A percentile compares a stretch with the other conserved stretches of the same genome.
These are phyloP conservation scores for Philaethria dido DNA, from an alignment of 2,888 invertebrate genomes.

Conservation along the genomic window DNA sequence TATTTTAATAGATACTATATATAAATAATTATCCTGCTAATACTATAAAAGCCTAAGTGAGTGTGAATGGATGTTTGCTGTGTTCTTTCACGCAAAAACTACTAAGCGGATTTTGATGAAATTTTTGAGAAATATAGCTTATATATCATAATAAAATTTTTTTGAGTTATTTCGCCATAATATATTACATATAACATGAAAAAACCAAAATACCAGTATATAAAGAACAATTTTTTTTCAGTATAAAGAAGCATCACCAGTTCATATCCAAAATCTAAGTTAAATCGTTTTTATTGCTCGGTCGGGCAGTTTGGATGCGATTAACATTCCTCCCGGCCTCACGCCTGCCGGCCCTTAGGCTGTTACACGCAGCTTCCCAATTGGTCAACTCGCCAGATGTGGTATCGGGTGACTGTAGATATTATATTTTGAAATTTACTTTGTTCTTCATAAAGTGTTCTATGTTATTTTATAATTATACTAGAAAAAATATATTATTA, in stretches of 20 bases:
- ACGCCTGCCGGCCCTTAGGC: conserved; percentile 70
- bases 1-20: not conserved
- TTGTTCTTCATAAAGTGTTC: not conserved
- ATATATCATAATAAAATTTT: too few relatives aligned
- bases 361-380: conserved; percentile 28
- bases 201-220: too few relatives aligned
- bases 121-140: too few relatives aligned
- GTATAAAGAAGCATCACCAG: conserved; percentile 22
- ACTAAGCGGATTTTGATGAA: too few relatives aligned
- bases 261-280: conserved; percentile 59
- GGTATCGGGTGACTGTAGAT: conserved; percentile 16
- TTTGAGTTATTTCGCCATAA: too few relatives aligned
- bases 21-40: too few relatives aligned
- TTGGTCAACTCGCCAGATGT: conserved; percentile 28
- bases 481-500: not conserved
- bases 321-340: conserved; percentile 82
- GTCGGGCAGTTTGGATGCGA: conserved; percentile 72
- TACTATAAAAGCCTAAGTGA: too few relatives aligned
- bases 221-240: too few relatives aligned
- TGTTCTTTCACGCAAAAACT: too few relatives aligned
- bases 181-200: too few relatives aligned
- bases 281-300: conserved; percentile 51
- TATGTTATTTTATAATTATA: not conserved
- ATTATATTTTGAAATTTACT: conserved; percentile 27
- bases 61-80: too few relatives aligned